Base-by-base conservation (phyloP, 2,113 vertebrate species). In the Oriolus oriolus region DNA sequence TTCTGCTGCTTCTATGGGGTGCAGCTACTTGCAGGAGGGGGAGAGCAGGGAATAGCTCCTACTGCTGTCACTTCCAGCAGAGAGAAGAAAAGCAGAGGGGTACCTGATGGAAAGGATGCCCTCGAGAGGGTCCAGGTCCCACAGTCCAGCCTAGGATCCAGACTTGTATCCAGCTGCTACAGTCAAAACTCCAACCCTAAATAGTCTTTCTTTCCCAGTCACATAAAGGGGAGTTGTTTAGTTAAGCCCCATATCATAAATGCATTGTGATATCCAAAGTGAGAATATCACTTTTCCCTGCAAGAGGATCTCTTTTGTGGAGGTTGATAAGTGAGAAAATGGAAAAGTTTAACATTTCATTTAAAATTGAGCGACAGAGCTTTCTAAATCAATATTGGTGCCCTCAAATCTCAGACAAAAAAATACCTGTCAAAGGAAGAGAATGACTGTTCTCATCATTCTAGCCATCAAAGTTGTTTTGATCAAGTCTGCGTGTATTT, bases 391-490 rank as follows among this genome's bases (percentile, higher is more conserved):
- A 96, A 95, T 94, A 96, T 53, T 27, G 9, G 35, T 87, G 88
- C 74, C 49, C 88, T 96, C 80, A 96, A 92, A 95, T 94, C 92
- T 96, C 92, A 84, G 76, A 82, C 79, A 68, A 87, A 95, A 91
- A 96, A 88, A 77, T 78, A 56, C 16, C 80, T 93, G 88, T 94
- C 92, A 95, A 84, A 96, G 80, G 79, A 78, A 84, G 21, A 88
- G 73, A 77, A 75, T 16, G 71, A 88, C 73, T 97, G 53, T 89
- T 95, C 76, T 90, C n/a, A 78, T 90, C 68, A 89, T 71, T 84
- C 80, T 44, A 84, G 53, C 69, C 96, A 96, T 96, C 96, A 96
- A 97, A 96, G 96, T 78, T 92, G 81, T 96, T 97, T 96, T 96
- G 93, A 96, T 96, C 95, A 90, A 65, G 93, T 39, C 93, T 87